phyloP scores from a whole-genome alignment of 2,888 invertebrate genomes.

The Apotomis betuletana region DNA sequence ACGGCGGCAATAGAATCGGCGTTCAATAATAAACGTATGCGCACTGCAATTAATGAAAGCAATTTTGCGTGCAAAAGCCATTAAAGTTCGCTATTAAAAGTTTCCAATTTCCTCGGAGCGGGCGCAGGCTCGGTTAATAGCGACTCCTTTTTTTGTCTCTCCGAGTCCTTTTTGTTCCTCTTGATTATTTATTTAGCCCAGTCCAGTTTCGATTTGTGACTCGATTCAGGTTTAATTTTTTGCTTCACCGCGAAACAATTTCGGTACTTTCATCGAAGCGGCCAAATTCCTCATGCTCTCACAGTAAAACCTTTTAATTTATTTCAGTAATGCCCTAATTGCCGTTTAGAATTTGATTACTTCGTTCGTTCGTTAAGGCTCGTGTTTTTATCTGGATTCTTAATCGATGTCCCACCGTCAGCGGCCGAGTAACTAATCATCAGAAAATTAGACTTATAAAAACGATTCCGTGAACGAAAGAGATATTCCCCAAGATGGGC shows the following conservation, averaged over 20 bases:
- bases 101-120: conserved; percentile 64
- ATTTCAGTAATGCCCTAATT: conserved; percentile 53
- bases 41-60: conserved; percentile 66
- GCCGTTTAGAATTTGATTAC: conserved; percentile 56
- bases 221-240: conserved; percentile 32
- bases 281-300: conserved; percentile 50
- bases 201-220: conserved; percentile 26
- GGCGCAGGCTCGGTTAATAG: conserved; percentile 61
- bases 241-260: conserved; percentile 46
- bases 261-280: conserved; percentile 37
- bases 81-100: conserved; percentile 69
- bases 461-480: conserved; percentile 66
- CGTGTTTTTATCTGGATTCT: conserved; percentile 62
- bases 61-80: conserved; percentile 70
- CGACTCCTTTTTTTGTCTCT: conserved; percentile 58
- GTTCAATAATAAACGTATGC: conserved; percentile 61
- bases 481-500: conserved; percentile 69
- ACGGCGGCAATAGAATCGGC: conserved; percentile 57
- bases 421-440: conserved; percentile 71
- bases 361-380: conserved; percentile 47
- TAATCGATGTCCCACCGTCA: conserved; percentile 61
- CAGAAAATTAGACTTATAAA: conserved; percentile 66
- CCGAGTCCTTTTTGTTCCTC: conserved; percentile 60
- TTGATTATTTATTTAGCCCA: conserved; percentile 68
- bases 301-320: conserved; percentile 44